Percentiles rank a stretch among this genome's conserved stretches.
phyloP scores from a whole-genome alignment of 2,888 invertebrate genomes.

The Mactromeris polynyma region DNA sequence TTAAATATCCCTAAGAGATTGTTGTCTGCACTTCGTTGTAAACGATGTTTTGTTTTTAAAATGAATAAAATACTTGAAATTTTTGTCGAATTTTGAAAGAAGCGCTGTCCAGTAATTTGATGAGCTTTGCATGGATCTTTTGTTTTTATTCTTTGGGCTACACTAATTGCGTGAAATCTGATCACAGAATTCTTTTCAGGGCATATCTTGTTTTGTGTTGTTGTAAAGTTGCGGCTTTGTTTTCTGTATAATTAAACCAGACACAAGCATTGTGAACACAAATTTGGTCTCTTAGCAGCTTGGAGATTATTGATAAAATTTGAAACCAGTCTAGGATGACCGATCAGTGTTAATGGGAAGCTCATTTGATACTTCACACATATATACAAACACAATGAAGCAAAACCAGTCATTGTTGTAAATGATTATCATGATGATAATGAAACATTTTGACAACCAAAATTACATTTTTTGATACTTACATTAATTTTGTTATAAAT shows the following conservation, averaged over 20 bases:
- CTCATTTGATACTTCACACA: constrained; percentile 43
- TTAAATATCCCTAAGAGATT: neutral
- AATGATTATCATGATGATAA: constrained; percentile 12
- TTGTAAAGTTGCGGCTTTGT: neutral
- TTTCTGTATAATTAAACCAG: neutral
- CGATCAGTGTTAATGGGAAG: constrained; percentile 48
- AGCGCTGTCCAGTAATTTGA: neutral
- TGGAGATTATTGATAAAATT: constrained; percentile 31
- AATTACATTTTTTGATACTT: neutral
- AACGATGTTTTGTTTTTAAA: constrained; percentile 7
- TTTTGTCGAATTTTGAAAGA: neutral
- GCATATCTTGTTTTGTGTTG: constrained; percentile 1
- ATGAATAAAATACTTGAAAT: constrained; percentile 5
- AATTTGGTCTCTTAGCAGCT: constrained; percentile 22
- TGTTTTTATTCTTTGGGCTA: constrained; percentile 19
- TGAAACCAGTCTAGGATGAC: constrained; percentile 43
- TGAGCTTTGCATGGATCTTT: neutral
- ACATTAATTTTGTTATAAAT: constrained; percentile 3
- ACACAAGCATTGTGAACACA: constrained; percentile 12
- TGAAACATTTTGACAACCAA: neutral
- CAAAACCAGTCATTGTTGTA: constrained; percentile 22
- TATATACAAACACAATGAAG: constrained; percentile 26
- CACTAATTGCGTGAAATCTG: neutral
- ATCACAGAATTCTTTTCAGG: constrained; percentile 10
- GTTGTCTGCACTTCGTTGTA: neutral